Conservation (phyloP, 1,140 invertebrate species). For the Oscheius sp. region DNA sequence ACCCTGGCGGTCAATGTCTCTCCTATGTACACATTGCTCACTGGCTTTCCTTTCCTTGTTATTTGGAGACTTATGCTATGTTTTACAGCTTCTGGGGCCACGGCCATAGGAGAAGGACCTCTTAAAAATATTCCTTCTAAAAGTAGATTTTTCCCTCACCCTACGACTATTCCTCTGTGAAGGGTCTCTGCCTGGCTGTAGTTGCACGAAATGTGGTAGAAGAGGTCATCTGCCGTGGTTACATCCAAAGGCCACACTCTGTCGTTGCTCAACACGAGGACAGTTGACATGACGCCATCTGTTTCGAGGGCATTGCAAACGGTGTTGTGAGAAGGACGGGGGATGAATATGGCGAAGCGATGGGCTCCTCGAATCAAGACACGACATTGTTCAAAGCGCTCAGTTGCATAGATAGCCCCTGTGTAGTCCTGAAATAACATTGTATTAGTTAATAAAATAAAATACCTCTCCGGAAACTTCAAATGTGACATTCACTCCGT, state of each 20-base stretch:
- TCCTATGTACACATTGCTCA: conserved; percentile 16
- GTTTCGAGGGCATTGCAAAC: conserved; percentile 29
- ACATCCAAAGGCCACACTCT: conserved; percentile 19
- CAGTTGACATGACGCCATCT: conserved; percentile 2
- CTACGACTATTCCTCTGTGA: conserved; percentile 21
- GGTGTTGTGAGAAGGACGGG: conserved; percentile 24
- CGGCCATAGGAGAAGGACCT: conserved; percentile 8
- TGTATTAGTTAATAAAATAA: background rate
- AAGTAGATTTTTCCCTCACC: background rate
- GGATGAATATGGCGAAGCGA: conserved; percentile 26
- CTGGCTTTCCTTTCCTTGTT: conserved; percentile 16
- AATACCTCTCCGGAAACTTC: background rate
- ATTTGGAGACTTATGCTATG: conserved; percentile 20
- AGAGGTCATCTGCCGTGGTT: conserved; percentile 21
- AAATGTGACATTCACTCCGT: conserved; percentile 33
- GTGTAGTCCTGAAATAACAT: conserved; percentile 15
- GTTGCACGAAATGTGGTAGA: conserved; percentile 31
- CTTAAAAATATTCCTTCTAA: background rate
- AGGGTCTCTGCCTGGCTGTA: conserved; percentile 18
- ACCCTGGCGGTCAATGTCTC: background rate
- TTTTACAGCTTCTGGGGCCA: background rate
- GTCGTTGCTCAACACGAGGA: conserved; percentile 25
- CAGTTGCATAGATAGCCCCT: conserved; percentile 25
- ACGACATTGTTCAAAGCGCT: conserved; percentile 29
- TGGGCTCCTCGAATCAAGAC: background rate